phyloP scores from a whole-genome alignment of 2,113 vertebrate genomes.

The Pimephales promelas region DNA sequence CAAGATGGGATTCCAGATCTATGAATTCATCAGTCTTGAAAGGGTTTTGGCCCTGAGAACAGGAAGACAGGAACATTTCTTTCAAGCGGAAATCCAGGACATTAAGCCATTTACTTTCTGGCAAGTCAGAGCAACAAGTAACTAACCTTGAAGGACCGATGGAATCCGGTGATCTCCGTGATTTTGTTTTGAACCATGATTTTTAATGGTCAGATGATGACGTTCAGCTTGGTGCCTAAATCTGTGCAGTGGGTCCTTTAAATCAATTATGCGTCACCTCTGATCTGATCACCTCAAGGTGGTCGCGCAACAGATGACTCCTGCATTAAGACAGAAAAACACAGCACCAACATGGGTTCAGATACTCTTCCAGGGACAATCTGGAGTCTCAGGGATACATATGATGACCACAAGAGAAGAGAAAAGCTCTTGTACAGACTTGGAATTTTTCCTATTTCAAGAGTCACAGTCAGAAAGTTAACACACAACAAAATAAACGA shows the following conservation, averaged over 20 bases:
- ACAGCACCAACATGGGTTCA: neutral
- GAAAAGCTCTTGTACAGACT: neutral
- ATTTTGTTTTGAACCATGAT: constrained; percentile 90
- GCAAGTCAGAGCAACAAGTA: neutral
- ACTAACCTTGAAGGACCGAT: constrained; percentile 87
- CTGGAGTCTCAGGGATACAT: neutral
- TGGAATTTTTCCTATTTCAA: neutral
- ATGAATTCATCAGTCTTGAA: constrained; percentile 86
- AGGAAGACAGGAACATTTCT: neutral
- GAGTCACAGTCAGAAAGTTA: neutral
- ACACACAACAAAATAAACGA: neutral
- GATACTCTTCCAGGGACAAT: neutral
- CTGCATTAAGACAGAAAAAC: constrained; percentile 20
- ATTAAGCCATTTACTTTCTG: neutral
- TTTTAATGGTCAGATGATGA: constrained; percentile 59
- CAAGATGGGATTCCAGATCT: constrained; percentile 79
- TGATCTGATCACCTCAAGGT: constrained; percentile 31
- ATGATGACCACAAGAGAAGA: neutral
- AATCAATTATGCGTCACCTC: constrained; percentile 11
- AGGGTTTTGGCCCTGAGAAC: constrained; percentile 86
- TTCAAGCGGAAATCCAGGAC: neutral
- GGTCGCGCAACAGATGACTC: constrained; percentile 34
- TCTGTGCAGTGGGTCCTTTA: neutral
- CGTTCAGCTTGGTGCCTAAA: constrained; percentile 48
- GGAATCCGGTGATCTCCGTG: constrained; percentile 85